A percentile compares a stretch with the other conserved stretches of the same genome.
Evolutionary conservation across 2,888 invertebrate genomes (phyloP).

Genomic region (Pteria penguin): DNA sequence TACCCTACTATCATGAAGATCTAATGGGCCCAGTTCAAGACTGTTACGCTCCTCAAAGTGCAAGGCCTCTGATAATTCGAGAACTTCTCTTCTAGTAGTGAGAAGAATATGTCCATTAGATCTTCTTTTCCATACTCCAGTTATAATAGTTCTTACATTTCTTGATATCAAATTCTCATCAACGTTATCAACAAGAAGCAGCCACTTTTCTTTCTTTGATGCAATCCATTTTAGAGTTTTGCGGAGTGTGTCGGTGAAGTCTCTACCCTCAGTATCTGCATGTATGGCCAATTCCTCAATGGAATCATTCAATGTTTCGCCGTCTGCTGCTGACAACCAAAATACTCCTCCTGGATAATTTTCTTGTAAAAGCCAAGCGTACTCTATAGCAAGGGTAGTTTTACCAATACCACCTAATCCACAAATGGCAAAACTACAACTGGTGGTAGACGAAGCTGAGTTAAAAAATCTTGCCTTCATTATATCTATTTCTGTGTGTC

Average conservation of each 20-base stretch:
- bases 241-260: slow-evolving; percentile 20
- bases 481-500: slow-evolving; percentile 8
- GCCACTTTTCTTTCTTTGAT: slow-evolving; percentile 15
- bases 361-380: slow-evolving; percentile 31
- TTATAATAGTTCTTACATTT: slow-evolving; percentile 27
- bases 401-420: slow-evolving; percentile 47
- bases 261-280: slow-evolving; percentile 17
- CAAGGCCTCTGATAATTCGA: slow-evolving; percentile 28
- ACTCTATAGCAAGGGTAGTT: slow-evolving; percentile 44
- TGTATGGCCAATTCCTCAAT: slow-evolving; percentile 23
- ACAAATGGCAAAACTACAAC: slow-evolving; percentile 26
- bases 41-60: slow-evolving; percentile 4
- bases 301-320: slow-evolving; percentile 29
- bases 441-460: background rate
- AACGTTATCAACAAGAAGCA: slow-evolving; percentile 43
- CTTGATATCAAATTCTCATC: slow-evolving; percentile 31
- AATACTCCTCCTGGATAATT: slow-evolving; percentile 43
- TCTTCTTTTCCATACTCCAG: slow-evolving; percentile 27
- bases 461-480: slow-evolving; percentile 1
- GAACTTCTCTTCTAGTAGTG: slow-evolving; percentile 36
- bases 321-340: slow-evolving; percentile 43
- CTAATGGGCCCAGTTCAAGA: slow-evolving; percentile 22
- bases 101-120: slow-evolving; percentile 34
- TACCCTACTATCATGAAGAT: slow-evolving; percentile 5
- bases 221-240: slow-evolving; percentile 35